Evolutionary conservation across 2,888 invertebrate genomes (phyloP).

Genomic region (Ethmia dodecea): DNA sequence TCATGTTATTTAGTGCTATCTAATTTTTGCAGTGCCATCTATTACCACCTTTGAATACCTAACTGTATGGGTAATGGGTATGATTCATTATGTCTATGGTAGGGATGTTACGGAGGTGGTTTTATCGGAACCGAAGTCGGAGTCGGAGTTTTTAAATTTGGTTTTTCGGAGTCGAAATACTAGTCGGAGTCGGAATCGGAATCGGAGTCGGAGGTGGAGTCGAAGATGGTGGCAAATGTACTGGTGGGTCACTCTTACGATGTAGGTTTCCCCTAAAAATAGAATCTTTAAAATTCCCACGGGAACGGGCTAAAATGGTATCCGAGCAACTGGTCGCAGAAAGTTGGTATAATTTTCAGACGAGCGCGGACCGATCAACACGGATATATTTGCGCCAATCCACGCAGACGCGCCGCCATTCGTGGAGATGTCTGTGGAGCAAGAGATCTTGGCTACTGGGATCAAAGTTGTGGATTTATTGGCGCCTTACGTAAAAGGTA

Average conservation of each 20-base stretch:
- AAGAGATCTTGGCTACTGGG: constrained; percentile 89
- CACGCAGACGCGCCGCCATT: constrained; percentile 96
- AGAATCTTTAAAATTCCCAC: not conserved
- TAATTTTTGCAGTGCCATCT: not conserved
- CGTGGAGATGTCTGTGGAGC: constrained; percentile 95
- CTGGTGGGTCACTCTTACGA: not conserved
- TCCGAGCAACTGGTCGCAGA: not conserved
- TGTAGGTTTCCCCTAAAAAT: not conserved
- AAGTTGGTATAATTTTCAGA: constrained; percentile 79
- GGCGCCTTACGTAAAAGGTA: constrained; percentile 92
- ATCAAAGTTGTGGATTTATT: constrained; percentile 96
- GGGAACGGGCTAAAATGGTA: not conserved
- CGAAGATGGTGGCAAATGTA: not conserved
- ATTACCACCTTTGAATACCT: not conserved
- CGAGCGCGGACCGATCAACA: constrained; percentile 91
- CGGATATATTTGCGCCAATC: constrained; percentile 87
- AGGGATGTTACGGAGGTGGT: no score
- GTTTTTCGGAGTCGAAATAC: not conserved
- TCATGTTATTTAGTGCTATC: not conserved
- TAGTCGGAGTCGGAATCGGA: not conserved
- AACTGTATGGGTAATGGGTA: not conserved
- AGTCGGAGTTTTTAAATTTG: no score
- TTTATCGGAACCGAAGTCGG: no score
- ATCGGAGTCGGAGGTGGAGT: not conserved
- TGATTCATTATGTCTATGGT: no score